Evolutionary conservation across 2,113 vertebrate genomes (phyloP).

Genomic region (human (Homo sapiens)): DNA sequence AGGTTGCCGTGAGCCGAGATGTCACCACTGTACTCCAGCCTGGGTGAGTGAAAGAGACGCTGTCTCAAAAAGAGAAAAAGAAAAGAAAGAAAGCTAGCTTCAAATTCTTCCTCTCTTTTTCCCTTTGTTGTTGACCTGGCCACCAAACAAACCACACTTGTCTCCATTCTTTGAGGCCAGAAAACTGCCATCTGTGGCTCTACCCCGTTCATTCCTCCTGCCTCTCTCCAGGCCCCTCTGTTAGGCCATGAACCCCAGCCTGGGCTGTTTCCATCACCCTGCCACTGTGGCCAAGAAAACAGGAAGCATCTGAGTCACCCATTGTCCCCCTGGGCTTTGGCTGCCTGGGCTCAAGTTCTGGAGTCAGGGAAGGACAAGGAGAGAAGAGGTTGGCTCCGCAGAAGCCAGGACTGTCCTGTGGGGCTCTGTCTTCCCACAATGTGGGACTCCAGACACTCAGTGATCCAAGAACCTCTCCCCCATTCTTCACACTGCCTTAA

Average conservation of each 20-base stretch:
- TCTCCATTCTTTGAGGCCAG: background rate
- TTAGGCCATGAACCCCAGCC: slow-evolving; percentile 32
- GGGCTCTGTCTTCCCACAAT: background rate
- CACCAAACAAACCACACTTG: background rate
- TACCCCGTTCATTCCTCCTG: background rate
- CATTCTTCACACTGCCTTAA: background rate
- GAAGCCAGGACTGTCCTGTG: background rate
- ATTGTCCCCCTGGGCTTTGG: slow-evolving; percentile 45
- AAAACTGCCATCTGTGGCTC: background rate
- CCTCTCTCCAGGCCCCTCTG: background rate
- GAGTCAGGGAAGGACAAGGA: slow-evolving; percentile 50
- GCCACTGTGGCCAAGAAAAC: slow-evolving; percentile 64
- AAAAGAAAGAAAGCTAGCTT: too few relatives aligned
- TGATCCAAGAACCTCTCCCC: background rate
- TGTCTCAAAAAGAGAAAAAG: too few relatives aligned
- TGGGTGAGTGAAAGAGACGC: too few relatives aligned
- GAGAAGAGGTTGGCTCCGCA: background rate
- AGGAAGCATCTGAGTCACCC: slow-evolving; percentile 73
- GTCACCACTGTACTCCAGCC: too few relatives aligned
- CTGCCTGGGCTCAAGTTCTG: slow-evolving; percentile 12
- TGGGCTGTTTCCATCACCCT: background rate
- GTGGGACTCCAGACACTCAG: background rate
- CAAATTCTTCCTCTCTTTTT: background rate
- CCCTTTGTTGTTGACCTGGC: background rate
- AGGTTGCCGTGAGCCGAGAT: too few relatives aligned